Base-by-base conservation (phyloP, 2,797 vertebrate genomes). In the Lagodon rhomboides region DNA sequence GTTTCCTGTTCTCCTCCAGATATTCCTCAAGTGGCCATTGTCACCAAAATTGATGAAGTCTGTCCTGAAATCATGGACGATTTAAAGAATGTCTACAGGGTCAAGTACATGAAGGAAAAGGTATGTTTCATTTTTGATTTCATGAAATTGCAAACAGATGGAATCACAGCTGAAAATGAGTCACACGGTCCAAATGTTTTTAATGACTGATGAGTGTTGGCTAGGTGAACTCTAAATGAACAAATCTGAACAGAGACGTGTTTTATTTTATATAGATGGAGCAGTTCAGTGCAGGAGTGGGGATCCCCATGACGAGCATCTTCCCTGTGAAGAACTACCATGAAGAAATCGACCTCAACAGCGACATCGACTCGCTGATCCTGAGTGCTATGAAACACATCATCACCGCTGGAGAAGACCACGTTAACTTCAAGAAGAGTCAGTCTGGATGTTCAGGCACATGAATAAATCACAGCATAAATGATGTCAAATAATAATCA, bases 261-360 rank as follows among this genome's bases (percentile, higher is more conserved):
- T 43, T 43, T 43, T 59, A n/a, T 61, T 55, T 70, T 62, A 17
- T 30, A 12, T 12, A 85, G 78, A 73, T 84, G 75, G 3, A 23
- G 55, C 0, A 9, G 3, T 44, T 84, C 47, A 80, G 77, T 15
- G 9, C 1, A 9, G 8, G 5, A 0, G 38, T 55, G 5, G 71
- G 75, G 11, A 43, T 43, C 12, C 68, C 60, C 0, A 6, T 62
- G 11, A 58, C 62, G 60, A 49, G 69, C 47, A 76, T 73, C 59
- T 73, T 76, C 41, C 34, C 63, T 4, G 58, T 75, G 38, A 68
- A 63, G 72, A 79, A 79, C 72, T 75, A 68, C 58, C 12, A 22
- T 3, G 44, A 30, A 9, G 72, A 75, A 23, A 63, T 11, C 2
- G 6, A 41, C 43, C 3, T 58, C 3, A 15, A 53, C 25, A 2